Base-by-base conservation (phyloP, 2,888 invertebrate species). In the Acleris cristana region DNA sequence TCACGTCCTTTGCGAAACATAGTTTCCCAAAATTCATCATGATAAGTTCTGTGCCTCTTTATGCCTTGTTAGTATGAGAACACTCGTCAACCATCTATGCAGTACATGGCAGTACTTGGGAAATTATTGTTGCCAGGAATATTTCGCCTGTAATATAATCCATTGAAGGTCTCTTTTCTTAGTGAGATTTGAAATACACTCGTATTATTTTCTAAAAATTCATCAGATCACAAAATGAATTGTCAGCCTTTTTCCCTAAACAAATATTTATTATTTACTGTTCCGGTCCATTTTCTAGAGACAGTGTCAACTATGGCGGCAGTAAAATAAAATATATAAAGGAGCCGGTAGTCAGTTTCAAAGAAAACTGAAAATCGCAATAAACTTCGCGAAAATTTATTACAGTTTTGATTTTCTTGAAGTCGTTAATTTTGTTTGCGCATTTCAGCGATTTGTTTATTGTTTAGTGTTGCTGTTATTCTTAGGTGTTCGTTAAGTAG, bases 321-420 rank as follows among this genome's bases (percentile, higher is more conserved):
- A 21, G 48, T 65, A 65, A 55, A 54, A 60, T 60, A 52, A 51
- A 55, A 61, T 55, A 51, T 44, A 65, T 56, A 60, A 65, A 61
- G 51, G 21, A 49, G 19, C 56, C 49, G 40, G 7, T 26, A 26
- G 1, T 26, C 26, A 26, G n/a, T 49, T 60, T 60, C 54, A 60
- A 18, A 45, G 34, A 54, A 54, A 34, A 30, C 40, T 18, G n/a
- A 55, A 61, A 61, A 61, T 65, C 19, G 51, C 55, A 45, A 65
- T 65, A 65, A 65, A 65, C 44, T 49, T 14, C 40, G 51, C 55
- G 55, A 56, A 58, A 53, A 63, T 67, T 63, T 63, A 67, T 63
- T 57, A 19, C 21, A n/a, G 14, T 18, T 53, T 18, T 49, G 51
- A 53, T 40, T 54, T 55, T 63, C 57, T 19, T 45, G 45, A 30